Percentiles rank a stretch among this genome's conserved stretches.
Evolutionary conservation across 2,797 vertebrate genomes (phyloP).

Genomic region (Lepus oiostolus): DNA sequence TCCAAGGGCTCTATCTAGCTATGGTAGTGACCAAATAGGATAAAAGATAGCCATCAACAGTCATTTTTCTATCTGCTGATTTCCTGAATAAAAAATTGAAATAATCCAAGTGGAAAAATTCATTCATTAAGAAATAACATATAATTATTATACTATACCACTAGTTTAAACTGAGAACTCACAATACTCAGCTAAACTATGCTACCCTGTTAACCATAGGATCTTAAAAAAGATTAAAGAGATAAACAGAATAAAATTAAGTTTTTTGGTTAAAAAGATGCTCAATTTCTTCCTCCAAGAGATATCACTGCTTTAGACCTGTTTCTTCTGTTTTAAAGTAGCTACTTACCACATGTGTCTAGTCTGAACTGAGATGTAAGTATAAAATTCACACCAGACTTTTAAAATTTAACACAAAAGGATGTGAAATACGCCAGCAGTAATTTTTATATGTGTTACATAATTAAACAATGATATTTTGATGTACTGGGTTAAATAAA

Average conservation of each 20-base stretch:
- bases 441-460: not conserved
- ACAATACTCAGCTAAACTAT: not conserved
- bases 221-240: constrained; percentile 1
- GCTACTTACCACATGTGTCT: not conserved
- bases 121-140: not conserved
- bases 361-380: not conserved
- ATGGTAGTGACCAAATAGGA: not conserved
- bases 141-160: not conserved
- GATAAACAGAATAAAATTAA: constrained; percentile 5
- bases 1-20: not conserved
- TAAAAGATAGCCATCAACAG: constrained; percentile 5
- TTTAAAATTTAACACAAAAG: not conserved
- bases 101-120: not conserved
- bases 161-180: not conserved
- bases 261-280: not conserved
- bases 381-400: not conserved
- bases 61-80: not conserved
- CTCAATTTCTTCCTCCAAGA: not conserved
- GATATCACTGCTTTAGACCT: constrained; percentile 1
- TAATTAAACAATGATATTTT: not conserved
- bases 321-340: not conserved
- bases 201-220: not conserved
- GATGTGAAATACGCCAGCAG: not conserved
- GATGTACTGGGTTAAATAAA: not conserved
- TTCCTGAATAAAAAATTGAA: constrained; percentile 28